phyloP scores from a whole-genome alignment of 53 echinoderm and acorn worm genomes.

The Zoroaster sp. region DNA sequence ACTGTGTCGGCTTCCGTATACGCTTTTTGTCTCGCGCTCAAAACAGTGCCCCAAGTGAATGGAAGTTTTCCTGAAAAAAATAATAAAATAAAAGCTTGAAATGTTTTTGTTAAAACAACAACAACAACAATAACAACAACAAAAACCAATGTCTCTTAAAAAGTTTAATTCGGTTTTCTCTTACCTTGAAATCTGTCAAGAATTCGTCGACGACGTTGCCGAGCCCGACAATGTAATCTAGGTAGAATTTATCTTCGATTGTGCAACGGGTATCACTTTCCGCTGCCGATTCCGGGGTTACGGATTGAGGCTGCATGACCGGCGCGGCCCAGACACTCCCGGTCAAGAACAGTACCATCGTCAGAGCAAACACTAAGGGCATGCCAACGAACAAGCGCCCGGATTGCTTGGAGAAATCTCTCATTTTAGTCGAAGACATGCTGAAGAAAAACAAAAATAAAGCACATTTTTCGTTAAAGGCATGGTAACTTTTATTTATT shows the following conservation, averaged over 20 bases:
- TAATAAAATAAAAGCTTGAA: neutral
- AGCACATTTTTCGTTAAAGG: too few relatives aligned
- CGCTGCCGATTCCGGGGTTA: neutral
- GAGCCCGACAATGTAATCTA: neutral
- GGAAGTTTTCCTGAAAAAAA: neutral
- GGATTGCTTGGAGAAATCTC: neutral
- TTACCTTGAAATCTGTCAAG: constrained; percentile 6
- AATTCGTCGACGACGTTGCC: neutral
- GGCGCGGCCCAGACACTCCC: too few relatives aligned
- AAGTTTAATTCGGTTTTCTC: too few relatives aligned
- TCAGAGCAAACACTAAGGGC: neutral
- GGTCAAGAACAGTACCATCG: neutral
- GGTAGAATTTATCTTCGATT: constrained; percentile 7
- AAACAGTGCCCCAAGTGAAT: neutral
- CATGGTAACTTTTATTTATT: too few relatives aligned
- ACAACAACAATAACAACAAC: too few relatives aligned
- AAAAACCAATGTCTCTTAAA: too few relatives aligned
- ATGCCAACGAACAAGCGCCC: neutral
- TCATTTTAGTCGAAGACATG: neutral
- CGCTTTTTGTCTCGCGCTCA: neutral
- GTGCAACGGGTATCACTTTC: neutral
- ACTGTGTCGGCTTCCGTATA: neutral
- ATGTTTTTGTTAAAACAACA: too few relatives aligned
- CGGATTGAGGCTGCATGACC: neutral
- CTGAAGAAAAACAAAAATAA: too few relatives aligned